phyloP scores from a whole-genome alignment of 2,888 invertebrate species.

The Drosophila antonietae region DNA sequence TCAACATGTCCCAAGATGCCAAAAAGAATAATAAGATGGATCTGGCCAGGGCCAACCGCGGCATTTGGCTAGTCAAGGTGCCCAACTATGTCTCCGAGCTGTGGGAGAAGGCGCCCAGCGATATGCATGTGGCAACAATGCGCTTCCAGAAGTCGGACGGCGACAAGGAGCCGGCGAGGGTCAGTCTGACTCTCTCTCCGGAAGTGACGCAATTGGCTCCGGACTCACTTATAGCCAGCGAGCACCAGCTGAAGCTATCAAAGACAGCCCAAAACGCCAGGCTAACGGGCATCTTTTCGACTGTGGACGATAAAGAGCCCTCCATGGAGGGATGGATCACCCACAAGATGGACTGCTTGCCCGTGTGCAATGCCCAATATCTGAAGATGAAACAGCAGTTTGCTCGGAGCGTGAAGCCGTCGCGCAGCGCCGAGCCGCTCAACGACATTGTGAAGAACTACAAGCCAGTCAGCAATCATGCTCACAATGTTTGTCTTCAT shows the following conservation, averaged over 20 bases:
- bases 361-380: slow-evolving; percentile 28
- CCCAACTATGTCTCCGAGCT: slow-evolving; percentile 34
- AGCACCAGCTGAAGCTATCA: slow-evolving; percentile 28
- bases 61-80: slow-evolving; percentile 39
- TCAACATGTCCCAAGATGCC: slow-evolving; percentile 17
- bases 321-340: slow-evolving; percentile 25
- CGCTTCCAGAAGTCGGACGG: not conserved
- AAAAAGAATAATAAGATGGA: slow-evolving; percentile 19
- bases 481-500: slow-evolving; percentile 15
- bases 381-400: slow-evolving; percentile 31
- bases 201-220: slow-evolving; percentile 18
- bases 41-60: not conserved
- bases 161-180: slow-evolving; percentile 6
- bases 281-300: slow-evolving; percentile 23
- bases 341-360: slow-evolving; percentile 36
- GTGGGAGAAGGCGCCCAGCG: slow-evolving; percentile 28
- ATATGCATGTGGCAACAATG: slow-evolving; percentile 37
- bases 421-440: slow-evolving; percentile 16
- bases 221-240: not conserved
- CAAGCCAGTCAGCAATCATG: slow-evolving; percentile 32
- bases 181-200: slow-evolving; percentile 15
- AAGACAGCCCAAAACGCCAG: not conserved
- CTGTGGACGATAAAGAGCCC: not conserved
- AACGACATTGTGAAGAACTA: slow-evolving; percentile 30
- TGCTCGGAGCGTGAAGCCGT: not conserved